A percentile compares a stretch with the other conserved stretches of the same genome.
phyloP scores from a whole-genome alignment of 2,113 vertebrate genomes.

The cattle (Bos taurus) region DNA sequence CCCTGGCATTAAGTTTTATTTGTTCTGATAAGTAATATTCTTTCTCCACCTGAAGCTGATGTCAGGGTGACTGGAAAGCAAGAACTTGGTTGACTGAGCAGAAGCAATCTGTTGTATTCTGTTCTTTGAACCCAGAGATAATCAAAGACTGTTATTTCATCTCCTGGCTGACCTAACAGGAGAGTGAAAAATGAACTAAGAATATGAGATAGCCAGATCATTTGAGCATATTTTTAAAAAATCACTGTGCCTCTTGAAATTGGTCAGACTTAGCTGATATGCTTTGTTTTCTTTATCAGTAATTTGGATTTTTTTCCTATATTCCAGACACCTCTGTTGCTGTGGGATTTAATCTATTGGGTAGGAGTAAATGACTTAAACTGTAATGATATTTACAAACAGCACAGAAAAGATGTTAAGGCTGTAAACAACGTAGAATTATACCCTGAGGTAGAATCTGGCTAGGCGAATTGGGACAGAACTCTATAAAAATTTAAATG shows the following conservation, averaged over 20 bases:
- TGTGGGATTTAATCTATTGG: constrained; percentile 15
- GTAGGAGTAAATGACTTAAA: constrained; percentile 14
- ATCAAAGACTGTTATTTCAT: constrained; percentile 31
- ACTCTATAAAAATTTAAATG: constrained; percentile 11
- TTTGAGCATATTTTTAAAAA: neutral
- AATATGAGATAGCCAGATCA: neutral
- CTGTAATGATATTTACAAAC: constrained; percentile 24
- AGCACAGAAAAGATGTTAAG: neutral
- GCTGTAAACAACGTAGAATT: neutral
- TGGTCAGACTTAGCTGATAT: neutral
- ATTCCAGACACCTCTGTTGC: neutral
- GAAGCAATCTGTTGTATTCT: neutral
- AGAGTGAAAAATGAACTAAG: constrained; percentile 23
- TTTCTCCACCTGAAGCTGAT: neutral
- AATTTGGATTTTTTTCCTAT: neutral
- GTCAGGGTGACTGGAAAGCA: neutral
- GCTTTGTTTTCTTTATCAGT: neutral
- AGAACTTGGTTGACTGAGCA: neutral
- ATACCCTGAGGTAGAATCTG: neutral
- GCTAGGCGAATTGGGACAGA: neutral
- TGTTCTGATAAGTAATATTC: neutral
- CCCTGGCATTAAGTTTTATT: neutral
- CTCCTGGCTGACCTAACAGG: constrained; percentile 13
- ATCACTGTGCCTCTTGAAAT: neutral
- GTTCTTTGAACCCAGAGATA: neutral